Base-by-base conservation (phyloP, 2,113 vertebrate species). In the Scomber japonicus region DNA sequence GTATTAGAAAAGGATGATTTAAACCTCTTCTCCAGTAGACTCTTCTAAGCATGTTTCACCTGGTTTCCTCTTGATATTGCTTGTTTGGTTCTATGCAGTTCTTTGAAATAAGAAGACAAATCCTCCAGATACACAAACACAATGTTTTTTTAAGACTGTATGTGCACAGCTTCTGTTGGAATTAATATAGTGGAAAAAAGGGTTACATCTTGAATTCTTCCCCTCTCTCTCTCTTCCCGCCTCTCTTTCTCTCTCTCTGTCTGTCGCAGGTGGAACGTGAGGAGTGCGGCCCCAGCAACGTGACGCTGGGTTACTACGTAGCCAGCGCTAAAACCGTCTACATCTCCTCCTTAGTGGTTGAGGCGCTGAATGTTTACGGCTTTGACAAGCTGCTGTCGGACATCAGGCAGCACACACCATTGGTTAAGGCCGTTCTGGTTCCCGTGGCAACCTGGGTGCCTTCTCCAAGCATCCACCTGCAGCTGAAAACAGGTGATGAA, bases 261-360 rank as follows among this genome's bases (percentile, higher is more conserved):
- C 24, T 35, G 27, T 81, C 81, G 9, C 66, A 99, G 98, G 93
- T 99, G 81, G 97, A 97, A 78, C 93, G 54, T 14, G 92, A 96
- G 27, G 92, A 97, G 86, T 96, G 96, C 87, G 92, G 96, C 19
- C 94, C 96, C 3, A 93, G 94, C 57, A 99, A 99, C 0, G 62
- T 99, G 66, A 98, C 97, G 0, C 82, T 99, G 45, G 97, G 95
- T 48, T 99, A 98, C 94, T 98, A 97, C 0, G 97, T 96, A 55
- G 94, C 94, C 0, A 91, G 92, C 56, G 95, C 96, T 6, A 95
- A 96, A 27, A 86, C 93, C 2, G 96, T 98, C 27, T 97, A 96
- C 72, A 87, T 97, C 2, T 94, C 97, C 0, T 92, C 96, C 0
- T 85, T 94, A 0, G 97, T 98, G n/a, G 92, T 96, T 0, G 96